These are phyloP conservation scores for Gonocerus acuteangulatus DNA, from an alignment of 2,888 invertebrate species.

Conservation along the genomic window DNA sequence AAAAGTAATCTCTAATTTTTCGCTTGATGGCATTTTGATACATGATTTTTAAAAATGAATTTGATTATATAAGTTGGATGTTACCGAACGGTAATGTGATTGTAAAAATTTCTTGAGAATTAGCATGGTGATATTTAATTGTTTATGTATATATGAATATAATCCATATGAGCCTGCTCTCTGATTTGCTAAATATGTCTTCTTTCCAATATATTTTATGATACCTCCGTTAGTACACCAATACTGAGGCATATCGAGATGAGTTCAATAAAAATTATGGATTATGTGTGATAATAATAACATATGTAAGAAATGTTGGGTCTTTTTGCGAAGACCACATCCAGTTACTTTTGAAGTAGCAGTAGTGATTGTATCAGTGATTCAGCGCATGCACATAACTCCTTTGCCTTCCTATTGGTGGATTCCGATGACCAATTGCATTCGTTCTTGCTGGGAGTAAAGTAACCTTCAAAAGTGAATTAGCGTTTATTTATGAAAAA, in stretches of 20 bases:
- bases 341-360: too few relatives aligned
- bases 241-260: slow-evolving; percentile 15
- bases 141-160: slow-evolving; percentile 8
- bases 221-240: slow-evolving; percentile 13
- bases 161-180: slow-evolving; percentile 10
- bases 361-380: too few relatives aligned
- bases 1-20: not conserved
- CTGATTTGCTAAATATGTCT: slow-evolving; percentile 15
- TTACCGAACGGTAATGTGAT: slow-evolving; percentile 2
- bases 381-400: too few relatives aligned
- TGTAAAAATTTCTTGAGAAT: not conserved
- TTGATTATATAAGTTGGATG: slow-evolving; percentile 2
- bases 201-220: slow-evolving; percentile 20
- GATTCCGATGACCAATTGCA: too few relatives aligned
- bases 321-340: too few relatives aligned
- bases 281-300: slow-evolving; percentile 16
- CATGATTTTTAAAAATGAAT: slow-evolving; percentile 7
- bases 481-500: too few relatives aligned
- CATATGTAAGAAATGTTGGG: slow-evolving; percentile 7
- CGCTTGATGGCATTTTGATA: slow-evolving; percentile 23
- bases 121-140: slow-evolving; percentile 6
- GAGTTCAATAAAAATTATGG: slow-evolving; percentile 11
- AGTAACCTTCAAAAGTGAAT: too few relatives aligned
- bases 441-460: too few relatives aligned
- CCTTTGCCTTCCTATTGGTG: too few relatives aligned